These are phyloP conservation scores for Pteria penguin DNA, from an alignment of 2,888 invertebrate species.

Conservation along the genomic window DNA sequence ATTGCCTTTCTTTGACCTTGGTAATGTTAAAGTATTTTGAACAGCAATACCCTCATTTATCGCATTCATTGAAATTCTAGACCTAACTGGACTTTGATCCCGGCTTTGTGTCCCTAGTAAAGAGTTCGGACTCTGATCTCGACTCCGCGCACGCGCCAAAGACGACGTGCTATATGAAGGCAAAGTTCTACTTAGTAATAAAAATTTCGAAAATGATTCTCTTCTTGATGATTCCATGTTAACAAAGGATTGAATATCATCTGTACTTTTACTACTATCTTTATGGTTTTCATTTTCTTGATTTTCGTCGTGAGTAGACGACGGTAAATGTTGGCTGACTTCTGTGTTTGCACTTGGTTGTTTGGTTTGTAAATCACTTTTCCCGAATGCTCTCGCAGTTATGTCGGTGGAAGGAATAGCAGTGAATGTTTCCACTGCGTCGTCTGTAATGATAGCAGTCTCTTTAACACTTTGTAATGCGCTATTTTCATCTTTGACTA, in stretches of 20 bases:
- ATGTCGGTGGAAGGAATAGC: background rate
- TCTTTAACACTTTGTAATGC: no score
- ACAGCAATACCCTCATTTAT: background rate
- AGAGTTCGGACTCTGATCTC: background rate
- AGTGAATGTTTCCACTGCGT: background rate
- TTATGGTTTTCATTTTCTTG: background rate
- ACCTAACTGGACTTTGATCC: background rate
- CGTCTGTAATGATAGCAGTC: background rate
- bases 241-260: background rate
- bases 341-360: background rate
- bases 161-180: conserved; percentile 14
- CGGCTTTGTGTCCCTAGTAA: background rate
- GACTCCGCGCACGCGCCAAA: background rate
- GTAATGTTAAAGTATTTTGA: background rate
- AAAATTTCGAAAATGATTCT: conserved; percentile 40
- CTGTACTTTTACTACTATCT: background rate
- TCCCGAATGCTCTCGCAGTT: background rate
- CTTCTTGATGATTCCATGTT: conserved; percentile 21
- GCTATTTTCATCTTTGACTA: background rate
- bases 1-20: background rate
- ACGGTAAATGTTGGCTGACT: background rate
- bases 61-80: background rate
- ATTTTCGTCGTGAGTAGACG: background rate
- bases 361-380: background rate
- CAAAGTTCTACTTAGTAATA: conserved; percentile 31